A percentile compares a stretch with the other conserved stretches of the same genome.
phyloP scores from a whole-genome alignment of 2,797 vertebrate species.

The Pseudochirops cupreus region DNA sequence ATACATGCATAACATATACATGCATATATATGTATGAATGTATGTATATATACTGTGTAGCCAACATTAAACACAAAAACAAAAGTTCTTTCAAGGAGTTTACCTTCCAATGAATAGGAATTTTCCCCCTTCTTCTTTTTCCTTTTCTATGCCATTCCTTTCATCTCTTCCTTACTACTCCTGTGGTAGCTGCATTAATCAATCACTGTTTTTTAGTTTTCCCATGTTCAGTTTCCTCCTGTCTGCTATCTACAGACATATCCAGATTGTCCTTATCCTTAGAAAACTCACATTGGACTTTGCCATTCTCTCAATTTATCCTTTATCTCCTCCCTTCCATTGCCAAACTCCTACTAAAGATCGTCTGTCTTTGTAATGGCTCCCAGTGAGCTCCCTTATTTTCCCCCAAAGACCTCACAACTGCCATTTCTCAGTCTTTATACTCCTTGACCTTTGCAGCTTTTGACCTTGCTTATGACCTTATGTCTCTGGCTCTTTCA shows the following conservation, averaged over 20 bases:
- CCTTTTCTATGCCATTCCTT: neutral
- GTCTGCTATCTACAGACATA: neutral
- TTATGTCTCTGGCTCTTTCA: neutral
- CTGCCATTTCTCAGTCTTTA: neutral
- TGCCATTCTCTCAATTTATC: neutral
- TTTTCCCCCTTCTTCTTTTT: neutral
- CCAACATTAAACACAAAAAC: neutral
- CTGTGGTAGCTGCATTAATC: neutral
- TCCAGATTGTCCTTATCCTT: neutral
- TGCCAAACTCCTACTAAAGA: neutral
- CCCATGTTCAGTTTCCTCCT: neutral
- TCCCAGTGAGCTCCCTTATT: neutral
- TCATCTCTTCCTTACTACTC: neutral
- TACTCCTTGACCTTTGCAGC: neutral
- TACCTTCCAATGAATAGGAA: neutral
- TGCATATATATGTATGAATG: neutral
- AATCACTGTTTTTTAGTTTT: neutral
- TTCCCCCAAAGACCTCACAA: neutral
- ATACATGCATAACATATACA: no score
- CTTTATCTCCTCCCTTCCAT: neutral
- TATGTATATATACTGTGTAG: neutral
- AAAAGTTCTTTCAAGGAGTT: neutral
- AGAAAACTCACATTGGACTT: neutral
- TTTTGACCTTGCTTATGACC: neutral
- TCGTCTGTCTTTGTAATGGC: neutral